These are phyloP conservation scores for Lysiphlebus fabarum DNA, from an alignment of 1,140 invertebrate species.

Conservation along the genomic window DNA sequence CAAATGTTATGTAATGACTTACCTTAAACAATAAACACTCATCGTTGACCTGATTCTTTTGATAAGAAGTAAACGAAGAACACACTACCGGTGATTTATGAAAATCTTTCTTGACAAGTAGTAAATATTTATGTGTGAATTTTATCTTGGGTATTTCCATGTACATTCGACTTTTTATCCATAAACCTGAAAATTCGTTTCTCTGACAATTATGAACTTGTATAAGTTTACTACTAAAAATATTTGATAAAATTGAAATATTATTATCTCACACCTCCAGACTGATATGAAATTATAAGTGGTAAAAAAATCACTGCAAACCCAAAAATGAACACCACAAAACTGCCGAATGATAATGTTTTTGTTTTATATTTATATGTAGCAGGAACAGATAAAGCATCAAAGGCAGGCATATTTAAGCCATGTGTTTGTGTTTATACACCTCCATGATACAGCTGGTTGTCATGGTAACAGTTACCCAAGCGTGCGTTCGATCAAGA, in stretches of 20 bases:
- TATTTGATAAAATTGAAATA: background rate
- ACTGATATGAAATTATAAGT: conserved; percentile 41
- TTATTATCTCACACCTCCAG: conserved; percentile 38
- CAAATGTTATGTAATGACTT: background rate
- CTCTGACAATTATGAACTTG: conserved; percentile 1
- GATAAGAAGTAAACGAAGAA: conserved; percentile 46
- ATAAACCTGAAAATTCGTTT: conserved; percentile 40
- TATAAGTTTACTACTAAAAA: conserved; percentile 7
- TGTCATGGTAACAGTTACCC: background rate
- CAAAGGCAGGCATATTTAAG: conserved; percentile 35
- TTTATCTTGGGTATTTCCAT: conserved; percentile 42
- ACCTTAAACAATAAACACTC: conserved; percentile 46
- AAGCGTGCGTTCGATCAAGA: too few relatives aligned
- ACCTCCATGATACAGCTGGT: background rate
- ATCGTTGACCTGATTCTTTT: conserved; percentile 46
- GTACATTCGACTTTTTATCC: conserved; percentile 43
- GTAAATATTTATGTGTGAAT: conserved; percentile 48
- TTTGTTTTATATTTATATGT: conserved; percentile 46
- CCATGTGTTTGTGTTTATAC: conserved; percentile 11
- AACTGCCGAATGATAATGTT: conserved; percentile 37
- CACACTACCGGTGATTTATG: conserved; percentile 42
- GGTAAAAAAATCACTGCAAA: conserved; percentile 37
- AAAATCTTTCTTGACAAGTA: conserved; percentile 41
- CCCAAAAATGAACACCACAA: conserved; percentile 37
- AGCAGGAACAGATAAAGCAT: conserved; percentile 46